A percentile compares a stretch with the other conserved stretches of the same genome.
Evolutionary conservation across 2,888 invertebrate species (phyloP).

Genomic region (Aphidoletes aphidimyza): DNA sequence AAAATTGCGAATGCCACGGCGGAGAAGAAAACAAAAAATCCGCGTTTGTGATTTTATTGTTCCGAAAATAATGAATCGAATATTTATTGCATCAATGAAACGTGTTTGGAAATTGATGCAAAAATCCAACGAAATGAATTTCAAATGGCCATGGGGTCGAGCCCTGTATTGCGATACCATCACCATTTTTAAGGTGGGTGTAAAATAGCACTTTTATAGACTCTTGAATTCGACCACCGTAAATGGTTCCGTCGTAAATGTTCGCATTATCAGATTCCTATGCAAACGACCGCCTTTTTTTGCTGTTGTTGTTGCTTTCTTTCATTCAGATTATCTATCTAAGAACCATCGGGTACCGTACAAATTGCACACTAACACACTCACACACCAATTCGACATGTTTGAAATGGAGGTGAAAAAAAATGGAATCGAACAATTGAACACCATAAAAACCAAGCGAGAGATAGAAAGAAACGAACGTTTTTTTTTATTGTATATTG

Average conservation of each 20-base stretch:
- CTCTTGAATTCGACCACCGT: slow-evolving; percentile 45
- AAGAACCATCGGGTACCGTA: not conserved
- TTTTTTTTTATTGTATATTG: slow-evolving; percentile 51
- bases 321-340: slow-evolving; percentile 44
- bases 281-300: slow-evolving; percentile 27
- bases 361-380: slow-evolving; percentile 17
- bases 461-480: not conserved
- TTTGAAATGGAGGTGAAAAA: not conserved
- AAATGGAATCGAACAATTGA: slow-evolving; percentile 20
- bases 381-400: not conserved
- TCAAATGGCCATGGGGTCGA: not conserved
- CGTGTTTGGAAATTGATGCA: slow-evolving; percentile 40
- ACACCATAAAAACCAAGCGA: not conserved
- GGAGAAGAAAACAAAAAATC: too few relatives aligned
- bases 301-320: too few relatives aligned
- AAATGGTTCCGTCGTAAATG: slow-evolving; percentile 28
- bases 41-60: slow-evolving; percentile 33
- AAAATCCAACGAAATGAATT: slow-evolving; percentile 33
- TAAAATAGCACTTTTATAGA: slow-evolving; percentile 15
- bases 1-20: slow-evolving; percentile 2
- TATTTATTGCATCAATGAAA: slow-evolving; percentile 51
- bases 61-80: slow-evolving; percentile 53
- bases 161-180: not conserved
- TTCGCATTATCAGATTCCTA: slow-evolving; percentile 50
- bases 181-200: not conserved